Percentiles rank a stretch among this genome's conserved stretches.
Conservation (phyloP, 2,113 vertebrate species). For the Isichthys henryi region DNA sequence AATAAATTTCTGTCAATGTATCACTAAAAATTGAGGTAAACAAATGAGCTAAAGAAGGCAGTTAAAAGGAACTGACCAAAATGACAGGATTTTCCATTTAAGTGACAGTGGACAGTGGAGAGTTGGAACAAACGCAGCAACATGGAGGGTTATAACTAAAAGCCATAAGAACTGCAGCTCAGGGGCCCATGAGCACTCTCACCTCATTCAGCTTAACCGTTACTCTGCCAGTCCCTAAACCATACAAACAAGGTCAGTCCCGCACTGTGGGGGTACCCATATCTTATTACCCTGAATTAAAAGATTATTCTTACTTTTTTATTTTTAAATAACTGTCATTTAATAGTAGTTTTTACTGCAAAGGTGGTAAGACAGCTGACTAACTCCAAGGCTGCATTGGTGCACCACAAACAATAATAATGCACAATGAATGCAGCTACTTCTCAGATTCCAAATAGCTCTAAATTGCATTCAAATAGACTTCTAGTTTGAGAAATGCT, state of each 20-base stretch:
- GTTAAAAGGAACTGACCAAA: neutral
- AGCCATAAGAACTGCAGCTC: neutral
- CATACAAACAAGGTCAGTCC: neutral
- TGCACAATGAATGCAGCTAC: neutral
- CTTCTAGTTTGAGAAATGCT: neutral
- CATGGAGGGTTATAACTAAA: neutral
- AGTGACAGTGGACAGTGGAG: neutral
- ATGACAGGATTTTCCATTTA: neutral
- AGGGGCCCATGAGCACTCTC: neutral
- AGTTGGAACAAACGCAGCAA: neutral
- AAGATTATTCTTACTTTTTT: neutral
- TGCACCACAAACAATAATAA: neutral
- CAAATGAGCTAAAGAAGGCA: neutral
- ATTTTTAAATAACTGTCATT: neutral
- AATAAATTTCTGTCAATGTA: neutral
- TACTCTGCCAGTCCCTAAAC: neutral
- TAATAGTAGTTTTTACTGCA: neutral
- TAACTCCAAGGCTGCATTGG: neutral
- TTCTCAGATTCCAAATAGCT: neutral
- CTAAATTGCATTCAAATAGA: neutral
- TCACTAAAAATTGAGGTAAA: neutral
- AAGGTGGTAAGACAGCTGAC: neutral
- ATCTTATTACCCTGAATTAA: neutral
- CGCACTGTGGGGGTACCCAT: neutral
- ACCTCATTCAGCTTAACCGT: neutral